Percentiles rank a stretch among this genome's conserved stretches.
These are phyloP conservation scores for Coturnix japonica DNA, from an alignment of 2,113 vertebrate species.

Conservation along the genomic window DNA sequence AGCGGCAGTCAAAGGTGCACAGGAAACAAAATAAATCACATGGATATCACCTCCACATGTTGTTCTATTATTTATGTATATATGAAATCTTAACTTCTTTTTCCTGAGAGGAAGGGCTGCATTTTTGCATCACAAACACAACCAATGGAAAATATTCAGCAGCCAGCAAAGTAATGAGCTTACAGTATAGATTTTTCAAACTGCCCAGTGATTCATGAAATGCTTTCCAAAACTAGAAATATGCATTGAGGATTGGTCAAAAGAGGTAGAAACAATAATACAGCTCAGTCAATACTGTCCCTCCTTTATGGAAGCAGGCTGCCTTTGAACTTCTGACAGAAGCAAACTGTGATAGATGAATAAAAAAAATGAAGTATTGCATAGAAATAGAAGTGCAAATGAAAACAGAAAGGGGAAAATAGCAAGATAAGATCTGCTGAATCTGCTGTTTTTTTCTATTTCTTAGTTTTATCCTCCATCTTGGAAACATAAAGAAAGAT, in stretches of 20 bases:
- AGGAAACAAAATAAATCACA: constrained; percentile 17
- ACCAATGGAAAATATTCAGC: constrained; percentile 36
- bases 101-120: constrained; percentile 4
- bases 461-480: constrained; percentile 4
- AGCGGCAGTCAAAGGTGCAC: background rate
- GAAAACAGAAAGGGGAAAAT: constrained; percentile 45
- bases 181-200: constrained; percentile 70
- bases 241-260: constrained; percentile 58
- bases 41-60: background rate
- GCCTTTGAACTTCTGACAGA: constrained; percentile 70
- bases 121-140: constrained; percentile 48
- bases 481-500: constrained; percentile 38
- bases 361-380: constrained; percentile 63
- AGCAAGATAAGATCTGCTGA: constrained; percentile 62
- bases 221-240: constrained; percentile 66
- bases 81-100: constrained; percentile 51
- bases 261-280: constrained; percentile 60
- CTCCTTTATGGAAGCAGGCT: constrained; percentile 52
- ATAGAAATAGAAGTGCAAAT: constrained; percentile 64
- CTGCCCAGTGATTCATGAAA: constrained; percentile 71
- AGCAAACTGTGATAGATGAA: constrained; percentile 61
- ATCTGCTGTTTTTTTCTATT: constrained; percentile 6
- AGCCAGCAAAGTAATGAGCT: constrained; percentile 57
- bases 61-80: constrained; percentile 60
- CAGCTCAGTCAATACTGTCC: constrained; percentile 55